Evolutionary conservation across 1,140 invertebrate species (phyloP).

Genomic region (Heliconius himera): DNA sequence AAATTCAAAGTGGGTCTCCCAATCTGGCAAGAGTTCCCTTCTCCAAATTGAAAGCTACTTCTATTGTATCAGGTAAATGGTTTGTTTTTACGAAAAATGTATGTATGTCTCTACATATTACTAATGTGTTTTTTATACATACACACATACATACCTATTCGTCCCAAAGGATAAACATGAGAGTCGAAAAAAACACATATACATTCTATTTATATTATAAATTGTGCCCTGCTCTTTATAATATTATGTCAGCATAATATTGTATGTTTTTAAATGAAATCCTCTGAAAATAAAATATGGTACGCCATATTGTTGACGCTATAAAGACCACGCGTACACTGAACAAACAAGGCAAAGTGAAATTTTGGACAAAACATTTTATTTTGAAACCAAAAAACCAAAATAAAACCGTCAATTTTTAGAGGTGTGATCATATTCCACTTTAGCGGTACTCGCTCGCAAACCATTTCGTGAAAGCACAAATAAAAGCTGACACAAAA

Average conservation of each 20-base stretch:
- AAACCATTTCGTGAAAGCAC: conserved; percentile 30
- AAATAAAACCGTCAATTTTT: conserved; percentile 31
- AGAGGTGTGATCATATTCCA: conserved; percentile 32
- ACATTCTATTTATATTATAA: not conserved
- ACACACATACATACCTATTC: not conserved
- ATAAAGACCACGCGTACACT: conserved; percentile 14
- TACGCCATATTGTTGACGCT: conserved; percentile 3
- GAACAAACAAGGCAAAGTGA: conserved; percentile 6
- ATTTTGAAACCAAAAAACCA: conserved; percentile 25
- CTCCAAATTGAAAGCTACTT: conserved; percentile 26
- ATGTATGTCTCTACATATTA: not conserved
- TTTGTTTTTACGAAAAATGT: not conserved
- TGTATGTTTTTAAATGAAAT: not conserved
- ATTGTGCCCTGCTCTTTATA: not conserved
- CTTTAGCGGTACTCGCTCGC: conserved; percentile 23
- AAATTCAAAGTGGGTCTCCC: conserved; percentile 17
- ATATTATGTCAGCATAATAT: not conserved
- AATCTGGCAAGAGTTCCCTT: conserved; percentile 19
- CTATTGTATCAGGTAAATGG: conserved; percentile 7
- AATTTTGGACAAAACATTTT: conserved; percentile 23
- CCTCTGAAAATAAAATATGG: conserved; percentile 5
- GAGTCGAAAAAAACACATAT: not conserved
- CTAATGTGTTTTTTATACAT: not conserved
- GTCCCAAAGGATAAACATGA: not conserved
- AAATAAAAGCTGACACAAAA: conserved; percentile 12